These are phyloP conservation scores for Cossypha heuglini DNA, from an alignment of 2,797 vertebrate species.

Conservation along the genomic window DNA sequence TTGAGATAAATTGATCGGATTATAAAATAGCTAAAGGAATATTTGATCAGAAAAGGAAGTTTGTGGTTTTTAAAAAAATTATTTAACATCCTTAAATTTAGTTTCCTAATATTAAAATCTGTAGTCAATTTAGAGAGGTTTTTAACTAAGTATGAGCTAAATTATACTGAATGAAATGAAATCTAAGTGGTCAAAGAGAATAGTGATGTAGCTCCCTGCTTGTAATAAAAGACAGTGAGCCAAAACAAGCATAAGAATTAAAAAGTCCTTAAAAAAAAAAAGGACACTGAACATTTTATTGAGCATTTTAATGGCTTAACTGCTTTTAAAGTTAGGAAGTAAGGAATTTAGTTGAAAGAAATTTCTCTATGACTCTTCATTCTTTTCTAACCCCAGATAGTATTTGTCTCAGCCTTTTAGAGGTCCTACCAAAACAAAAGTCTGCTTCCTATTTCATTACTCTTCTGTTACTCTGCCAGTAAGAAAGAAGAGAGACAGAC, in stretches of 20 bases:
- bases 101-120: background rate
- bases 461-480: background rate
- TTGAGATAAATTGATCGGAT: background rate
- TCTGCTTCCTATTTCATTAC: background rate
- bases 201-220: background rate
- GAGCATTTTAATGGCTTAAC: background rate
- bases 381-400: background rate
- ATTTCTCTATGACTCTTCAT: background rate
- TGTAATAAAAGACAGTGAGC: background rate
- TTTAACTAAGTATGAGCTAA: background rate
- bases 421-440: background rate
- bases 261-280: background rate
- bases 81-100: background rate
- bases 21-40: background rate
- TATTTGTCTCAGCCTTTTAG: background rate
- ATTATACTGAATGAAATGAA: background rate
- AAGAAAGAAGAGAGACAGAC: background rate
- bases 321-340: background rate
- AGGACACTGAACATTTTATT: background rate
- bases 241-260: background rate
- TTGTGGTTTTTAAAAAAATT: background rate
- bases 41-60: background rate
- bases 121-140: background rate
- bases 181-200: background rate
- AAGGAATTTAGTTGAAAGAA: background rate